phyloP scores from a whole-genome alignment of 2,797 vertebrate genomes.

The Gallinago solitaria region DNA sequence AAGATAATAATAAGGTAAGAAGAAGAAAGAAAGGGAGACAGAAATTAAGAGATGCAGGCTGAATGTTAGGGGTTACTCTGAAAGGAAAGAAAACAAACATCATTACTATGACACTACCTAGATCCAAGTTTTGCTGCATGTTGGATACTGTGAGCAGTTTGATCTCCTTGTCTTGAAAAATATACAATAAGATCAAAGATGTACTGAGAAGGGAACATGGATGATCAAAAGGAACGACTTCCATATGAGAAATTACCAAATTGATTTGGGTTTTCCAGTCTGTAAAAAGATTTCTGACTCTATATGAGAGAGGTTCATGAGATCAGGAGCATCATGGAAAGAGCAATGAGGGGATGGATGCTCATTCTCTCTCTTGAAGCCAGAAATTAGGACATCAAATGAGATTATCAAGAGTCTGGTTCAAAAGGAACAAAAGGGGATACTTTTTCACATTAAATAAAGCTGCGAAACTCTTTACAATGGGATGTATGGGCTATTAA shows the following conservation, averaged over 20 bases:
- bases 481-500: background rate
- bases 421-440: background rate
- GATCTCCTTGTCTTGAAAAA: background rate
- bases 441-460: background rate
- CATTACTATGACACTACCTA: background rate
- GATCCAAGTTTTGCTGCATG: background rate
- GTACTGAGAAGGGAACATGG: background rate
- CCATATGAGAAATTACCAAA: background rate
- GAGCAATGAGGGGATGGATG: background rate
- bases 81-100: background rate
- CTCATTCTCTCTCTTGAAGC: background rate
- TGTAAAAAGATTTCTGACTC: background rate
- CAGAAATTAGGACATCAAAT: background rate
- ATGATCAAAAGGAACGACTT: background rate
- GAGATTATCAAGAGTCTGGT: background rate
- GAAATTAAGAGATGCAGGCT: background rate
- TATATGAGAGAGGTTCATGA: background rate
- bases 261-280: background rate
- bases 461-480: background rate
- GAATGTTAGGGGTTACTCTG: background rate
- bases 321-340: background rate
- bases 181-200: background rate
- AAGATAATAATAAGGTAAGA: background rate
- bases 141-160: background rate
- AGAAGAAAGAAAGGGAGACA: background rate